These are phyloP conservation scores for Zaprionus taronus DNA, from an alignment of 1,140 invertebrate species.

Conservation along the genomic window DNA sequence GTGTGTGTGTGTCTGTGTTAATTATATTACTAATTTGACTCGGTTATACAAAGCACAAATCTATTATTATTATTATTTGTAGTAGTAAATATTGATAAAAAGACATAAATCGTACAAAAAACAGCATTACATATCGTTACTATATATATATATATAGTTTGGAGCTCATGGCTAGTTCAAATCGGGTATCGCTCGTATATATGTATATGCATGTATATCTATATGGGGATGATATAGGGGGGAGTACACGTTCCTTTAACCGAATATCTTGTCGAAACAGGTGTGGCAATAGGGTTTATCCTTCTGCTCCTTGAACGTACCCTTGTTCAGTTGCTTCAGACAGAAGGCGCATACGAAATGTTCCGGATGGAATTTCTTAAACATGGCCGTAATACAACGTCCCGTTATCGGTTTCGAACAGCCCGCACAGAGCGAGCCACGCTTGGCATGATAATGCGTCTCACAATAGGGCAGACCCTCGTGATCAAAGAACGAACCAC, in stretches of 20 bases:
- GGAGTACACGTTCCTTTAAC: slow-evolving; percentile 86
- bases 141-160: slow-evolving; percentile 28
- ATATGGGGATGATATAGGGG: background rate
- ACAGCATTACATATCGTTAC: slow-evolving; percentile 62
- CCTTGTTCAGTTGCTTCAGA: slow-evolving; percentile 97
- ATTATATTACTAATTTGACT: slow-evolving; percentile 80
- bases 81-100: slow-evolving; percentile 47
- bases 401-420: slow-evolving; percentile 99
- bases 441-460: slow-evolving; percentile 98
- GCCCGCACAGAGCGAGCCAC: slow-evolving; percentile 97
- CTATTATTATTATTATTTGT: slow-evolving; percentile 54
- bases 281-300: slow-evolving; percentile 99
- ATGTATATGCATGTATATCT: background rate
- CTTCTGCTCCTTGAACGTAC: slow-evolving; percentile 99
- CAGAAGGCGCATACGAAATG: slow-evolving; percentile 98
- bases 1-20: slow-evolving; percentile 57
- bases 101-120: slow-evolving; percentile 72
- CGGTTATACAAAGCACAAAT: slow-evolving; percentile 79
- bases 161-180: slow-evolving; percentile 16
- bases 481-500: slow-evolving; percentile 97
- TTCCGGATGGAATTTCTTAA: slow-evolving; percentile 99
- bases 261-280: slow-evolving; percentile 99
- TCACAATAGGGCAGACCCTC: slow-evolving; percentile 99
- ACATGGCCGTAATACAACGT: slow-evolving; percentile 99
- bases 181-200: background rate